Evolutionary conservation across 1,140 invertebrate species (phyloP).

Genomic region (Coboldia fuscipes): DNA sequence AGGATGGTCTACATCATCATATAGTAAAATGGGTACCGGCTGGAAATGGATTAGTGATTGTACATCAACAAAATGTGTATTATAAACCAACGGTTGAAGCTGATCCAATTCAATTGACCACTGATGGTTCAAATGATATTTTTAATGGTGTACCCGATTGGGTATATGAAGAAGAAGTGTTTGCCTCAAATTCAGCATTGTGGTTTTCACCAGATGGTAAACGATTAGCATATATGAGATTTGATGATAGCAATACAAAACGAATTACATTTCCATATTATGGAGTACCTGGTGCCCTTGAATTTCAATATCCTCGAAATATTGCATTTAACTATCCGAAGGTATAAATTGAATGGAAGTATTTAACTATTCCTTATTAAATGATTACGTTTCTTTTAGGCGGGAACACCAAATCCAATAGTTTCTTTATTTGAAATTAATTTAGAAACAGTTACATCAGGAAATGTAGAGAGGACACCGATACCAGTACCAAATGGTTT

Average conservation of each 20-base stretch:
- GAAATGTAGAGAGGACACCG: constrained; percentile 9
- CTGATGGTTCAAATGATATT: constrained; percentile 32
- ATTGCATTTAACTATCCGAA: constrained; percentile 70
- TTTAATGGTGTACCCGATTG: constrained; percentile 62
- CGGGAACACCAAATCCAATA: constrained; percentile 19
- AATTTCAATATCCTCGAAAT: constrained; percentile 41
- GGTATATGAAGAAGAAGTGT: constrained; percentile 80
- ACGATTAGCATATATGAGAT: constrained; percentile 62
- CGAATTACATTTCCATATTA: constrained; percentile 42
- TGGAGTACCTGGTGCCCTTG: constrained; percentile 36
- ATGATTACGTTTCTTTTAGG: neutral
- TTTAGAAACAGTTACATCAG: neutral
- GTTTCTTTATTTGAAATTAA: constrained; percentile 15
- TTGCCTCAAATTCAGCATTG: constrained; percentile 59
- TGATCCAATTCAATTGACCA: constrained; percentile 30
- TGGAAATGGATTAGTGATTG: constrained; percentile 35
- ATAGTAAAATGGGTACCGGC: constrained; percentile 17
- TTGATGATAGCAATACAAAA: constrained; percentile 53
- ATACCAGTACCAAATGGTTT: constrained; percentile 14
- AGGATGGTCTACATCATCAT: too few species aligned
- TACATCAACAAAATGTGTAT: constrained; percentile 60
- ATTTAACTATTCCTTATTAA: neutral
- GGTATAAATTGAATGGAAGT: constrained; percentile 16
- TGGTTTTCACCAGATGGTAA: constrained; percentile 74
- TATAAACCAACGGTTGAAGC: constrained; percentile 28